Evolutionary conservation across 2,888 invertebrate species (phyloP).

Genomic region (Cephus pulcher): DNA sequence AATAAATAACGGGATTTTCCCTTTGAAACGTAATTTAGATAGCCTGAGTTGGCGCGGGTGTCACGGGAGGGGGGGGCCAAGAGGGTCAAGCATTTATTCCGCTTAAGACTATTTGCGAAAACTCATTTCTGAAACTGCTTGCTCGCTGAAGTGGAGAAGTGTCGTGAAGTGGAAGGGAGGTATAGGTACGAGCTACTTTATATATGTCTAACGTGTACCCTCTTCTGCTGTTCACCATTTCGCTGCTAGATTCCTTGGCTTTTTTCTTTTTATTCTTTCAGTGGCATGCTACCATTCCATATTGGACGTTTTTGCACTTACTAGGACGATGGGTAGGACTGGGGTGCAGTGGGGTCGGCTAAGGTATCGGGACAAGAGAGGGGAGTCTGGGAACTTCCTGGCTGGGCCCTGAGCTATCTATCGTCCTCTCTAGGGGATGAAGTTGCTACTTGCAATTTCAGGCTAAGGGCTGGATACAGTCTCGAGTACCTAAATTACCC

Average conservation of each 20-base stretch:
- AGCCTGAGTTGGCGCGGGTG: slow-evolving; percentile 26
- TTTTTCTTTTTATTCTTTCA: slow-evolving; percentile 37
- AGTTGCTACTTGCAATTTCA: slow-evolving; percentile 27
- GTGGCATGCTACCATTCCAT: slow-evolving; percentile 36
- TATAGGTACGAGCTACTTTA: no score
- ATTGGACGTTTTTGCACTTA: no score
- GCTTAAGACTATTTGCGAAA: slow-evolving; percentile 52
- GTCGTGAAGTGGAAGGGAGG: no score
- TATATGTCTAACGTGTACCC: no score
- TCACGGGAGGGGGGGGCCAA: background rate
- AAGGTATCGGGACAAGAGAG: no score
- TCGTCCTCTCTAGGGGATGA: no score
- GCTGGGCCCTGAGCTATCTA: no score
- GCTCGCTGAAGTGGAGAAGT: background rate
- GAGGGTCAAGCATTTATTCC: slow-evolving; percentile 45
- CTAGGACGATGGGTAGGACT: no score
- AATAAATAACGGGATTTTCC: slow-evolving; percentile 50
- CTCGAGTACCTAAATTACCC: slow-evolving; percentile 47
- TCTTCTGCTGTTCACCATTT: background rate
- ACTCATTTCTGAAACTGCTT: slow-evolving; percentile 47
- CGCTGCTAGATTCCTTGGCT: slow-evolving; percentile 12
- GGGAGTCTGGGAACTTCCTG: no score
- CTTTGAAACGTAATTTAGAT: slow-evolving; percentile 55
- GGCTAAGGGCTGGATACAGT: slow-evolving; percentile 43
- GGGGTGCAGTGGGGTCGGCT: no score